Base-by-base conservation (phyloP, 2,797 vertebrate species). In the Epinephelus awoara region DNA sequence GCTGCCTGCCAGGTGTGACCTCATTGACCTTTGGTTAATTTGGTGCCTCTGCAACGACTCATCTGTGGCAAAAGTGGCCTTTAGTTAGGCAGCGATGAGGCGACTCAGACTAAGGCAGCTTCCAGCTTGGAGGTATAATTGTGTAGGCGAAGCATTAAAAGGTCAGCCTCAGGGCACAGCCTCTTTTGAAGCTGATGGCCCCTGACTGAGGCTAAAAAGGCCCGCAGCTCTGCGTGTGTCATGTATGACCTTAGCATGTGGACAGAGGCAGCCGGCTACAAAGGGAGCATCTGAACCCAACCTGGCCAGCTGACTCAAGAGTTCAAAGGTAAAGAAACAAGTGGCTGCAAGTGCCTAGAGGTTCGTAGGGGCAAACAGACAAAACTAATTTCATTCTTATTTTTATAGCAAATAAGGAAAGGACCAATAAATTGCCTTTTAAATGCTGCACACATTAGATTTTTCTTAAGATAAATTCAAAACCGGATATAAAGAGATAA, bases 161-260 rank as follows among this genome's bases (percentile, higher is more conserved):
- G 85, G 79, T 86, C 86, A 79, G 29, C 62, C 56, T 65, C 56
- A 55, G 82, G 85, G 63, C 61, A 52, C 15, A 7, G 54, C 27
- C 38, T 67, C 74, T 82, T 89, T 89, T 90, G 86, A 93, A 86
- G 88, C 77, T 55, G 47, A 77, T 72, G 76, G 67, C 79, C 88
- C 55, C 86, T 56, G 78, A 79, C 71, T 69, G 64, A 55, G 79
- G 78, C 57, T 73, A 63, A 90, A 83, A 75, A 62, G 64, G 57
- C 83, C 75, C 0, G 15, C 27, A 54, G 88, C 57, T 59, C 40
- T 55, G 46, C 17, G 6, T 64, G 67, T 75, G 73, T 88, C 69
- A 73, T 13, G 21, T 50, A 57, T 88, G 87, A 90, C 86, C 79
- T 82, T 29, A 65, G 57, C 78, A 61, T 84, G 83, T 74, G 58